Conservation (phyloP, 2,113 vertebrate genomes). For the Coptodon rendalli region DNA sequence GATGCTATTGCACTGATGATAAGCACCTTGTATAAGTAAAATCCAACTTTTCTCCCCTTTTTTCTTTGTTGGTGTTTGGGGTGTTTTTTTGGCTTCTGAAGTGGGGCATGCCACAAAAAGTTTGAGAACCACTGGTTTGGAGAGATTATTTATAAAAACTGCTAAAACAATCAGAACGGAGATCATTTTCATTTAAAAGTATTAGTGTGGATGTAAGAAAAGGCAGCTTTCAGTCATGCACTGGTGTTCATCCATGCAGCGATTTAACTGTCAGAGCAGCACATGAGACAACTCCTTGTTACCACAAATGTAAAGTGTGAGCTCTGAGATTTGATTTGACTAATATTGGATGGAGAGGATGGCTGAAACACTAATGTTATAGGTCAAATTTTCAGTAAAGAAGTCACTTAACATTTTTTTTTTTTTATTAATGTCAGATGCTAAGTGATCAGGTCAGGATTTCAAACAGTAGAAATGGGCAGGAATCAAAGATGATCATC, state of each 20-base stretch:
- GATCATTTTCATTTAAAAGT: not conserved
- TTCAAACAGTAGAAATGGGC: not conserved
- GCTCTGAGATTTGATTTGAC: not conserved
- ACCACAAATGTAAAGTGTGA: not conserved
- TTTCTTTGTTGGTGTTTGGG: not conserved
- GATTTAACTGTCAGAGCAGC: not conserved
- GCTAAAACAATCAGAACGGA: not conserved
- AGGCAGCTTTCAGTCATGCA: not conserved
- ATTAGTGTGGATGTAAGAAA: not conserved
- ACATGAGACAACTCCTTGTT: not conserved
- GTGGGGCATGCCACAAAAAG: not conserved
- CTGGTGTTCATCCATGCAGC: not conserved
- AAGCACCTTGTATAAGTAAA: not conserved
- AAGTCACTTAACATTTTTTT: not conserved
- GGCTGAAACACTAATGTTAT: slow-evolving; percentile 7
- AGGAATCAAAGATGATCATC: not conserved
- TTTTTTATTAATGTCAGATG: not conserved
- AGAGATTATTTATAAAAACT: not conserved
- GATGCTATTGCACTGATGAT: not conserved
- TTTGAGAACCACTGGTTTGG: not conserved
- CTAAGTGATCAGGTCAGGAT: not conserved
- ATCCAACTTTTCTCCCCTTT: fast-evolving
- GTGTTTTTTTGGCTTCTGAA: not conserved
- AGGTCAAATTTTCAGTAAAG: slow-evolving; percentile 25
- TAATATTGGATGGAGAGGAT: not conserved